Evolutionary conservation across 2,113 vertebrate genomes (phyloP).

Genomic region (Passer domesticus): DNA sequence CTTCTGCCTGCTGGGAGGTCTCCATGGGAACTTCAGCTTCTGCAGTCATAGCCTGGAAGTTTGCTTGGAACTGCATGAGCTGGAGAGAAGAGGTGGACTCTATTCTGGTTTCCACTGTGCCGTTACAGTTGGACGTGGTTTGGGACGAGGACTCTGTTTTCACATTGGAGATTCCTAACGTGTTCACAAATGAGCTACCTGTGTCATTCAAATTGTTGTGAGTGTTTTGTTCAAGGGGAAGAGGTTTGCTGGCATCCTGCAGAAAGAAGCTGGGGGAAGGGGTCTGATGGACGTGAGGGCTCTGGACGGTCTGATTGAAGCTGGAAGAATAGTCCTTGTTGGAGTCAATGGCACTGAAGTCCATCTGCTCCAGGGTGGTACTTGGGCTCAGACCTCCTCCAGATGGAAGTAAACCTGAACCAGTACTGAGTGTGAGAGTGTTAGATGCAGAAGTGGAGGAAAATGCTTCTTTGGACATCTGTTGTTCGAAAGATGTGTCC

Average conservation of each 20-base stretch:
- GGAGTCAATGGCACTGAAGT: slow-evolving; percentile 97
- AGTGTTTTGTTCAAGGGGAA: slow-evolving; percentile 75
- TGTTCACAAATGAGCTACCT: slow-evolving; percentile 72
- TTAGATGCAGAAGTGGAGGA: slow-evolving; percentile 82
- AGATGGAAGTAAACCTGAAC: slow-evolving; percentile 89
- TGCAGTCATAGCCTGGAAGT: slow-evolving; percentile 84
- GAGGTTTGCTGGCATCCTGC: slow-evolving; percentile 87
- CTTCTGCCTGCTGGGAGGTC: slow-evolving; percentile 79
- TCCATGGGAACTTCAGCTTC: slow-evolving; percentile 87
- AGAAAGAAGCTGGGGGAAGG: slow-evolving; percentile 97
- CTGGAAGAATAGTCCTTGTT: slow-evolving; percentile 91
- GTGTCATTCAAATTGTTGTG: slow-evolving; percentile 79
- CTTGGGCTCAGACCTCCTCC: slow-evolving; percentile 97
- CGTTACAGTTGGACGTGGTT: slow-evolving; percentile 87
- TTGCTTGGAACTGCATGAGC: slow-evolving; percentile 95
- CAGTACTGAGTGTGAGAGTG: slow-evolving; percentile 84
- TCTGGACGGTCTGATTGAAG: slow-evolving; percentile 90
- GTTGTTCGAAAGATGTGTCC: slow-evolving; percentile 98
- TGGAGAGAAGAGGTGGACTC: slow-evolving; percentile 87
- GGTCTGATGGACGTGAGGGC: slow-evolving; percentile 91
- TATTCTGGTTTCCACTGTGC: slow-evolving; percentile 81
- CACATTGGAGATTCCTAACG: slow-evolving; percentile 76
- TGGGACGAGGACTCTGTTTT: slow-evolving; percentile 89
- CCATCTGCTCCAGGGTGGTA: slow-evolving; percentile 98
- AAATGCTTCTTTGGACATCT: slow-evolving; percentile 91